Evolutionary conservation across 2,888 invertebrate genomes (phyloP).

Genomic region (Lepidonotus clava): DNA sequence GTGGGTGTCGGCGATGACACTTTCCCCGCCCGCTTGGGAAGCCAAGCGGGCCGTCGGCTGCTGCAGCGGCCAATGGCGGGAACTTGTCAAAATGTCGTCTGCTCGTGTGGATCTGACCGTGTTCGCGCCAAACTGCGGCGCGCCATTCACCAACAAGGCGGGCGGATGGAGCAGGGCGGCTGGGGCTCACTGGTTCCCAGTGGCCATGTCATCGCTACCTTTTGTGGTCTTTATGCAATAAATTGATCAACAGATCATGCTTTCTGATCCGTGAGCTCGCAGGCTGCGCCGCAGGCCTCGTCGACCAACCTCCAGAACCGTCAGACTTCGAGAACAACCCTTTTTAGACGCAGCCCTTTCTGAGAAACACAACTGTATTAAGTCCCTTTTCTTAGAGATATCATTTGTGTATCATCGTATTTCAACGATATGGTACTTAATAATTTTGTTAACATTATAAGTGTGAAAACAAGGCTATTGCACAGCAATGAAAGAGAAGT

Average conservation of each 20-base stretch:
- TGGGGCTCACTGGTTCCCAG: conserved; percentile 1
- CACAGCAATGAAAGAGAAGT: no score
- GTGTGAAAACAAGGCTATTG: no score
- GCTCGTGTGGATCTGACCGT: conserved; percentile 49
- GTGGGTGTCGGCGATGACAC: not conserved
- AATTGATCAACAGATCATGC: conserved; percentile 35
- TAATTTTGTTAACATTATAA: no score
- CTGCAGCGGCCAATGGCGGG: not conserved
- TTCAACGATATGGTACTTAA: no score
- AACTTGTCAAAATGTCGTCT: conserved; percentile 4
- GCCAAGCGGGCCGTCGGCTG: conserved; percentile 6
- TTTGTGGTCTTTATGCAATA: conserved; percentile 44
- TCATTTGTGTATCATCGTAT: no score
- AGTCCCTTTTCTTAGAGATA: no score
- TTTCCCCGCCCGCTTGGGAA: not conserved
- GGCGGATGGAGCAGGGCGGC: not conserved
- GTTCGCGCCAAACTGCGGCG: conserved; percentile 15
- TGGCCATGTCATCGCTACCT: conserved; percentile 43
- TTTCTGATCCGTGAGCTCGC: conserved; percentile 9
- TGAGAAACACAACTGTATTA: no score
- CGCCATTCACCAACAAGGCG: not conserved
- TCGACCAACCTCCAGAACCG: not conserved
- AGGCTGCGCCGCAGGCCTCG: not conserved
- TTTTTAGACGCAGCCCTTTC: no score
- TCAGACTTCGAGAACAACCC: not conserved